phyloP scores from a whole-genome alignment of 1,140 invertebrate species.

The Drosophila ficusphila region DNA sequence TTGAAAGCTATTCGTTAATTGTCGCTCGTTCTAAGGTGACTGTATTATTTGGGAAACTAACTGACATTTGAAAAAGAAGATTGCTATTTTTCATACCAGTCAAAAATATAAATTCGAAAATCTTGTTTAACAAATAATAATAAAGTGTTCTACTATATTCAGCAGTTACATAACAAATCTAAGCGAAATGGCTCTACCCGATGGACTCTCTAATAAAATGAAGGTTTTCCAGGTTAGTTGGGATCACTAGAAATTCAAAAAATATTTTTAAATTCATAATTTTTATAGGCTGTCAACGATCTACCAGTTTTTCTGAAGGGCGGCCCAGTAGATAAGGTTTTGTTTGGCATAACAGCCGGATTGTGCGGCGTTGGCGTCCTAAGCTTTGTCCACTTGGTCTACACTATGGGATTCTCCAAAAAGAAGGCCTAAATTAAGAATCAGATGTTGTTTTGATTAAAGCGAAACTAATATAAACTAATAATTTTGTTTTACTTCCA shows the following conservation, averaged over 20 bases:
- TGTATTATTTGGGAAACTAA: neutral
- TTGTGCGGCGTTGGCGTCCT: constrained; percentile 77
- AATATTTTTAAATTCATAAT: neutral
- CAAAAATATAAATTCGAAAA: too few species aligned
- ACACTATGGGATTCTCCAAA: constrained; percentile 78
- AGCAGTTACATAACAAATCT: constrained; percentile 73
- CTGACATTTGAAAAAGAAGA: accelerated
- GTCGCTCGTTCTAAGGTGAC: constrained; percentile 27
- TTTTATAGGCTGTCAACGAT: constrained; percentile 67
- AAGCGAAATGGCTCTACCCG: constrained; percentile 74
- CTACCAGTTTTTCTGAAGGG: constrained; percentile 80
- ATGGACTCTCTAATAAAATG: constrained; percentile 73
- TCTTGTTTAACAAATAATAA: neutral
- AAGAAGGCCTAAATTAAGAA: constrained; percentile 67
- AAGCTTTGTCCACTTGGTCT: constrained; percentile 70
- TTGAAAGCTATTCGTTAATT: constrained; percentile 34
- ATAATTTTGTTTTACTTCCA: neutral
- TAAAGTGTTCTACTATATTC: constrained; percentile 4
- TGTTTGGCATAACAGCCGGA: constrained; percentile 76
- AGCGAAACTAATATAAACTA: constrained; percentile 5
- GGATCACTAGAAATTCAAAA: accelerated
- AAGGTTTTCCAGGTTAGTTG: constrained; percentile 75
- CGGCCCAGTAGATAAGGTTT: constrained; percentile 70
- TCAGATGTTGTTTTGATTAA: constrained; percentile 15
- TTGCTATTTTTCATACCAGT: neutral